A percentile compares a stretch with the other conserved stretches of the same genome.
phyloP scores from a whole-genome alignment of 2,888 invertebrate genomes.

The Drosophila nr. perissopoda region DNA sequence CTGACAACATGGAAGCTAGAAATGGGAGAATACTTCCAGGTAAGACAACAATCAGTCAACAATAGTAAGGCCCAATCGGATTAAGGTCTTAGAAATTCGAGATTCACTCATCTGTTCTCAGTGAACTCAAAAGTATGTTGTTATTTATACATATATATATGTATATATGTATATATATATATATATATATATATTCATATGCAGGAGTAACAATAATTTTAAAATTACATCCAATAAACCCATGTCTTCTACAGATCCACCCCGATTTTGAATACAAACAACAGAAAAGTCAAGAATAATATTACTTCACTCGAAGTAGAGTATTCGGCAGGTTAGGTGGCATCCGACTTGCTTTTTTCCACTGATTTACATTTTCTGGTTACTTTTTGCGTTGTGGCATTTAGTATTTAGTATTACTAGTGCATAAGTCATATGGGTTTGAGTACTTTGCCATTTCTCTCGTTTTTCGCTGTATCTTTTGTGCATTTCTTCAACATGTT shows the following conservation, averaged over 20 bases:
- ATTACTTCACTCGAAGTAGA: not conserved
- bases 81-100: not conserved
- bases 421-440: conserved; percentile 44
- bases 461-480: conserved; percentile 18
- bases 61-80: not conserved
- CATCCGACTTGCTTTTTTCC: not conserved
- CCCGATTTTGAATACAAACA: not conserved
- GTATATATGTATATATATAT: too few relatives aligned
- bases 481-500: conserved; percentile 45
- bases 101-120: not conserved
- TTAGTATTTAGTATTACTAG: conserved; percentile 11
- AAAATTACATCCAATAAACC: not conserved
- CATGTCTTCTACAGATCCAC: not conserved
- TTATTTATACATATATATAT: too few relatives aligned
- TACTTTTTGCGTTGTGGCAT: conserved; percentile 5
- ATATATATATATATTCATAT: too few relatives aligned
- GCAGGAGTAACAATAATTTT: not conserved
- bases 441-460: conserved; percentile 23
- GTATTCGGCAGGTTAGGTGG: not conserved
- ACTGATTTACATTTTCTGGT: conserved; percentile 18
- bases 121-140: not conserved
- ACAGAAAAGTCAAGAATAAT: not conserved
- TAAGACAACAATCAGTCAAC: not conserved
- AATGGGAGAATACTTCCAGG: not conserved
- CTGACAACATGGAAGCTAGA: not conserved